Conservation (phyloP, 1,140 invertebrate genomes). For the Heliconius hewitsoni region DNA sequence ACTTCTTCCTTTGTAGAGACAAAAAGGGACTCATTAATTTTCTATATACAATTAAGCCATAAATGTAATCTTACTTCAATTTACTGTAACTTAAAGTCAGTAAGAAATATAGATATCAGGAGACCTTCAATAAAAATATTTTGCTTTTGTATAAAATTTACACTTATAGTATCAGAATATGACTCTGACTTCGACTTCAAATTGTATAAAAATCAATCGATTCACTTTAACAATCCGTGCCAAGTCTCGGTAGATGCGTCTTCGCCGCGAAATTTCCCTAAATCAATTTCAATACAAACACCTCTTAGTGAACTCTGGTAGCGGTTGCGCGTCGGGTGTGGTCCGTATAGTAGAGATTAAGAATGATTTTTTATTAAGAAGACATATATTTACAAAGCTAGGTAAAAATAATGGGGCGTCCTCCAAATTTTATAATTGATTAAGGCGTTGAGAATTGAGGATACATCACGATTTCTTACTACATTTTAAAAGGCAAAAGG, state of each 20-base stretch:
- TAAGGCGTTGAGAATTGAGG: no score
- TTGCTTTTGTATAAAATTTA: background rate
- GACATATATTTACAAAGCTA: no score
- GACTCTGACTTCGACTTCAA: constrained; percentile 10
- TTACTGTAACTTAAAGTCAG: no score
- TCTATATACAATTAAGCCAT: no score
- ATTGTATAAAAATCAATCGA: constrained; percentile 42
- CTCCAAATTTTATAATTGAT: no score
- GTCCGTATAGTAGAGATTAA: constrained; percentile 32
- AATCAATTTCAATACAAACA: constrained; percentile 81
- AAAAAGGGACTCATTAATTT: no score
- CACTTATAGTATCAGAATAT: constrained; percentile 15
- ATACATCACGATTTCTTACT: no score
- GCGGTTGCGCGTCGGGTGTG: constrained; percentile 45
- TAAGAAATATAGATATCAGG: no score
- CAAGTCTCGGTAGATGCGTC: constrained; percentile 57
- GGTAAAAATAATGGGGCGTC: no score
- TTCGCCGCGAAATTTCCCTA: constrained; percentile 75
- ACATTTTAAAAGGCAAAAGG: no score
- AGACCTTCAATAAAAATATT: background rate
- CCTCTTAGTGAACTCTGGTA: constrained; percentile 77
- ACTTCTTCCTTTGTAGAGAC: no score
- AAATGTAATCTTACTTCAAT: no score
- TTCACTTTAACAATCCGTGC: constrained; percentile 62
- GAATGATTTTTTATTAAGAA: background rate